Base-by-base conservation (phyloP, 64 coral and sea anemone genomes). In the Anthopleura sola region DNA sequence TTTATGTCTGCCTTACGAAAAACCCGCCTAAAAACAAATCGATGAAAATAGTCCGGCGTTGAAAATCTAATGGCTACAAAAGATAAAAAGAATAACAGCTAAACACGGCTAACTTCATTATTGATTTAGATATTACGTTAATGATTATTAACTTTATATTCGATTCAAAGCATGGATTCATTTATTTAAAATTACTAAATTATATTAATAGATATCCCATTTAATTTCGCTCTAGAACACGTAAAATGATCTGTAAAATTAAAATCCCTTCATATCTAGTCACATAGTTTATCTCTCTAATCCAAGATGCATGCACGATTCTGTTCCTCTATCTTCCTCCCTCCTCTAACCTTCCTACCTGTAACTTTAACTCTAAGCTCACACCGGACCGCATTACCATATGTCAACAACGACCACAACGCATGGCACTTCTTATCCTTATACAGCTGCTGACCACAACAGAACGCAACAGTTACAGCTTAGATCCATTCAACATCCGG, bases 281-380 rank as follows among this genome's bases (percentile, higher is more conserved):
- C 66, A 71, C 66, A 2, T 26, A 9, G 21, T 33, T 71, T 11
- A 36, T 14, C 26, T 14, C 26, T 62, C 3, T 71, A 32, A 71
- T 71, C 29, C 66, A 71, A 71, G n/a, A 71, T 71, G 66, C 66
- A 71, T 71, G 66, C 66, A 71, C 28, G 5, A 34, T 34, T 26
- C 58, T 26, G 21, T 23, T 62, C 3, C 31, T 71, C 66, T 21
- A 5, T 62, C 51, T 66, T 66, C 28, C 12, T 47, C 18, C 49
- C 23, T 55, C 50, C 83, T 84, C 86, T 91, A 95, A 95, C 75
- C 78, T 54, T 81, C 1, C 50, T 53, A 78, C 24, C 75, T 84
- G 28, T 95, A 76, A 88, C 83, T 93, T 87, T 86, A 92, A 80
- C 88, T 85, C 87, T 86, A 96, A 96, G 94, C 90, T 14, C 92